phyloP scores from a whole-genome alignment of 2,113 vertebrate species.

The Tonatia bakeri region DNA sequence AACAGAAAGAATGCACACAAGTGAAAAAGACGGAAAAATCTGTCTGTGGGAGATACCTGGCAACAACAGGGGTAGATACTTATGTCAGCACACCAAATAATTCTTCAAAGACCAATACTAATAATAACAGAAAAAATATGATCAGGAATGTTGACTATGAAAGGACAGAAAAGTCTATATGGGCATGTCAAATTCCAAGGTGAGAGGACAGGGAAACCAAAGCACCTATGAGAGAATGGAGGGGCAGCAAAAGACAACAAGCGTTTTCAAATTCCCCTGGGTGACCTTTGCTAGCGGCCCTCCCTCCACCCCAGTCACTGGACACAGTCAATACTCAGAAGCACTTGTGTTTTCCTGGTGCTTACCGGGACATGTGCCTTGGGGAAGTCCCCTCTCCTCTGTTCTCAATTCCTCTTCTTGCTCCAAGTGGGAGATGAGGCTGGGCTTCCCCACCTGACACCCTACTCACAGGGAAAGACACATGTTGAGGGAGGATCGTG shows the following conservation, averaged over 20 bases:
- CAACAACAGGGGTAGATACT: not conserved
- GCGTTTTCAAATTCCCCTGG: not conserved
- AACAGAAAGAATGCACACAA: not conserved
- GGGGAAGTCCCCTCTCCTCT: not conserved
- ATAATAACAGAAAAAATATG: not conserved
- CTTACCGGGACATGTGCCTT: slow-evolving; percentile 8
- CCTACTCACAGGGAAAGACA: slow-evolving; percentile 51
- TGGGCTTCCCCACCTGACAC: slow-evolving; percentile 67
- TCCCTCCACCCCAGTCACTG: too few relatives aligned
- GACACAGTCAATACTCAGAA: not conserved
- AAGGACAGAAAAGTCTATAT: not conserved
- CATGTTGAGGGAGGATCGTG: not conserved
- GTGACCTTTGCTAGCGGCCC: not conserved
- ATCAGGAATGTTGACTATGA: not conserved
- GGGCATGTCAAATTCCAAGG: not conserved
- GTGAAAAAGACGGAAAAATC: not conserved
- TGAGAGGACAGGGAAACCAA: not conserved
- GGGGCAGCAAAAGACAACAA: not conserved
- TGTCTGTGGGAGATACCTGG: not conserved
- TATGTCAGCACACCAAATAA: not conserved
- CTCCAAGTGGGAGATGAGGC: slow-evolving; percentile 72
- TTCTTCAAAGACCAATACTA: not conserved
- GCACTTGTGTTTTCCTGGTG: too few relatives aligned
- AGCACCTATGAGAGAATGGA: not conserved
- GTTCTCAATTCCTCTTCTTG: slow-evolving; percentile 56